A percentile compares a stretch with the other conserved stretches of the same genome.
These are phyloP conservation scores for Microchirus variegatus DNA, from an alignment of 2,797 vertebrate genomes.

Conservation along the genomic window DNA sequence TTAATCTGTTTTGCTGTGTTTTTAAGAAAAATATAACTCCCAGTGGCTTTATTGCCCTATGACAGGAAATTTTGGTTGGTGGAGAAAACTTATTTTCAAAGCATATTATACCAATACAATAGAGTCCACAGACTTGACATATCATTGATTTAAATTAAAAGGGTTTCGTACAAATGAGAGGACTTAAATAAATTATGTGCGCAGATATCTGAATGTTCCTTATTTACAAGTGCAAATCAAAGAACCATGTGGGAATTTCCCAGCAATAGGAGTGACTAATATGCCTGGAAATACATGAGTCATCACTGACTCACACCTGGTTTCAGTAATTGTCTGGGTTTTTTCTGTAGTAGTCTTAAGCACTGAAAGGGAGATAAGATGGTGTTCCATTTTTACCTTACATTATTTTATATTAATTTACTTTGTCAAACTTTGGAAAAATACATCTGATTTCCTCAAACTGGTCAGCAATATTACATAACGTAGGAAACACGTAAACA, in stretches of 20 bases:
- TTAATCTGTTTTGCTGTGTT: no score
- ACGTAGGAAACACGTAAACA: no score
- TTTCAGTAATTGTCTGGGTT: slow-evolving; percentile 30
- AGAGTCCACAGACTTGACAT: no score
- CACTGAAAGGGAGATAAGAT: neutral
- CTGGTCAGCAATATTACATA: neutral
- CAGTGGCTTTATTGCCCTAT: no score
- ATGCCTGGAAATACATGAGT: slow-evolving; percentile 57
- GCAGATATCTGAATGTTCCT: neutral
- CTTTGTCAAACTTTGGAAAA: neutral
- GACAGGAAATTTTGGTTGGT: no score
- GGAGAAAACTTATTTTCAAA: no score
- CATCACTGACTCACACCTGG: slow-evolving; percentile 52
- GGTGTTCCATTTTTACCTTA: no score
- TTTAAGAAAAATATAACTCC: no score
- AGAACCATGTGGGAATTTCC: slow-evolving; percentile 44
- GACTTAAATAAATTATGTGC: neutral
- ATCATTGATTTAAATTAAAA: no score
- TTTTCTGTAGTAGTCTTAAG: slow-evolving; percentile 5
- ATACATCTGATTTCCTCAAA: neutral
- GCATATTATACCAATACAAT: no score
- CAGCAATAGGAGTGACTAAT: slow-evolving; percentile 66
- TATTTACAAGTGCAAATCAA: slow-evolving; percentile 24
- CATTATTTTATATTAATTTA: neutral
- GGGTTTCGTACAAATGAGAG: neutral